Conservation (phyloP, 64 coral and sea anemone genomes). For the Catalaphyllia jardinei region DNA sequence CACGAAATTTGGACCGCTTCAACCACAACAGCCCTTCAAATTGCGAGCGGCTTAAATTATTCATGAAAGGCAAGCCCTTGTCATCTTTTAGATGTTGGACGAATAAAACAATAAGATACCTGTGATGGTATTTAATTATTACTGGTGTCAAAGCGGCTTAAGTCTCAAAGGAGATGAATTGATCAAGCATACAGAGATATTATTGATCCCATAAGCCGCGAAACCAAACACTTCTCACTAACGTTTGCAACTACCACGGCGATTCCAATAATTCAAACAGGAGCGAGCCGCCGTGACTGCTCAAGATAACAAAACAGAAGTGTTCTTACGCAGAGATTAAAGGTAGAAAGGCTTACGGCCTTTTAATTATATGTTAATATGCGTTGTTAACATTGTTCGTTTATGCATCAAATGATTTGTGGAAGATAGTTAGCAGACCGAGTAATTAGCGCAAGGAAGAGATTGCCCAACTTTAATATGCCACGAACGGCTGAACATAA, state of each 20-base stretch:
- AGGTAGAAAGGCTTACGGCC: background rate
- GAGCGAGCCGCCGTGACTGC: background rate
- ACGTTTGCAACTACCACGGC: background rate
- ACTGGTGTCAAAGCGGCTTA: background rate
- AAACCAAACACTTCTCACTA: background rate
- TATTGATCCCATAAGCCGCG: background rate
- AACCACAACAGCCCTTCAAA: conserved; percentile 2
- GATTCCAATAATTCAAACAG: background rate
- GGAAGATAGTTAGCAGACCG: background rate
- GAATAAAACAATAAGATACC: conserved; percentile 38
- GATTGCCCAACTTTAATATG: background rate
- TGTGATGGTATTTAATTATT: conserved; percentile 12
- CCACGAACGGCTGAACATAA: too few relatives aligned
- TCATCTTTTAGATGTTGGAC: background rate
- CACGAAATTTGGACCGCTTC: conserved; percentile 1
- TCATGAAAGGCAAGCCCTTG: conserved; percentile 21
- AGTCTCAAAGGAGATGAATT: background rate
- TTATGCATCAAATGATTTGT: background rate
- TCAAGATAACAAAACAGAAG: background rate
- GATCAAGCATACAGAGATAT: background rate
- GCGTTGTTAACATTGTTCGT: background rate
- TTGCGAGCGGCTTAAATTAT: conserved; percentile 29
- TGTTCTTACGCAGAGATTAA: background rate
- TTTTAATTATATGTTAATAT: background rate
- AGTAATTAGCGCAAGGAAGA: background rate